Evolutionary conservation across 2,113 vertebrate species (phyloP).

Genomic region (Corythoichthys intestinalis): DNA sequence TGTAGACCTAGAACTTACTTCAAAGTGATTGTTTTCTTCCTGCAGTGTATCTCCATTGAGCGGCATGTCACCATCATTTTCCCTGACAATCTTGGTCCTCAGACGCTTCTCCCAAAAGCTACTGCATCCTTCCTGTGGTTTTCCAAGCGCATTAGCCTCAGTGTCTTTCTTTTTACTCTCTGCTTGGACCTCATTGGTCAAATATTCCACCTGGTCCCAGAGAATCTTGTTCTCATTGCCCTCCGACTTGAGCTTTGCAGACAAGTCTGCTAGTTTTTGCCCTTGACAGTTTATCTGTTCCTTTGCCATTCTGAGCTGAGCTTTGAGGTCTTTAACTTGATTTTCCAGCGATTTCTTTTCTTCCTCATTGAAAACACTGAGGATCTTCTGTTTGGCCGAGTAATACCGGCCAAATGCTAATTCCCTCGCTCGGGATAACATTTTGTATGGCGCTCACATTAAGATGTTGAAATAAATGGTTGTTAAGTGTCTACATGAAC

Average conservation of each 20-base stretch:
- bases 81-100: background rate
- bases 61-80: background rate
- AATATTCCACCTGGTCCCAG: conserved; percentile 11
- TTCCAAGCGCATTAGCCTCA: background rate
- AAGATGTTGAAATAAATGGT: background rate
- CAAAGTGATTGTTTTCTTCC: background rate
- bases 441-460: background rate
- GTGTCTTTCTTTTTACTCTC: background rate
- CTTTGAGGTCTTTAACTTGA: conserved; percentile 2
- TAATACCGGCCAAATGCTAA: background rate
- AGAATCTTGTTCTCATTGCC: conserved; percentile 10
- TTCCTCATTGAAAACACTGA: background rate
- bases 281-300: conserved; percentile 1
- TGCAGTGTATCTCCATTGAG: background rate
- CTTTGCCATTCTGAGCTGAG: conserved; percentile 5
- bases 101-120: conserved; percentile 2
- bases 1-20: background rate
- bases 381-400: conserved; percentile 9
- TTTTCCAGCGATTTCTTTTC: background rate
- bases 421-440: conserved; percentile 3
- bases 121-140: background rate
- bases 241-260: conserved; percentile 3
- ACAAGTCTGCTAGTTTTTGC: background rate
- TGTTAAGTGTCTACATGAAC: background rate
- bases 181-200: conserved; percentile 7